phyloP scores from a whole-genome alignment of 30 jellyfish, hydroid and myxozoan genomes.

The Pseudorhiza aurosa region DNA sequence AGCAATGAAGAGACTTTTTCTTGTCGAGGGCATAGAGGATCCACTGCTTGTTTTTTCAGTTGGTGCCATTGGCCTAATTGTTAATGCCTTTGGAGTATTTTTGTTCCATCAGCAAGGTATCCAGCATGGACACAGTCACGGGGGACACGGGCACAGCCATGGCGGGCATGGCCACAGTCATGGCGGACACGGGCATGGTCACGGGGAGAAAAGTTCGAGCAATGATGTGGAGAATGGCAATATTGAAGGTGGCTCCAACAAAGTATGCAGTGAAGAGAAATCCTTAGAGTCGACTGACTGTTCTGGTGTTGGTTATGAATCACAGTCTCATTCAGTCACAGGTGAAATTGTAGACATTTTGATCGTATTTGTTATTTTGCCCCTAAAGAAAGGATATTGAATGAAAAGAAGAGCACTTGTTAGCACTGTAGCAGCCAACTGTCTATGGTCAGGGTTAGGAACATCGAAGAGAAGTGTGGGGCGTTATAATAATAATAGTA shows the following conservation, averaged over 20 bases:
- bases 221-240: neutral
- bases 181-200: constrained; percentile 66
- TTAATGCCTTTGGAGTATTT: constrained; percentile 92
- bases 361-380: no score
- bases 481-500: no score
- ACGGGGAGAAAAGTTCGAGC: constrained; percentile 36
- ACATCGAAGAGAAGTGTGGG: no score
- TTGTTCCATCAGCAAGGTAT: constrained; percentile 97
- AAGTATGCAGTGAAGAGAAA: neutral
- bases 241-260: neutral
- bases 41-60: constrained; percentile 87
- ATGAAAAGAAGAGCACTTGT: no score
- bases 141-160: constrained; percentile 84
- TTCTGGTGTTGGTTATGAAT: constrained; percentile 51
- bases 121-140: constrained; percentile 93
- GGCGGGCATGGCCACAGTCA: constrained; percentile 82
- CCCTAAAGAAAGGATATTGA: no score
- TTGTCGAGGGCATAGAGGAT: constrained; percentile 87
- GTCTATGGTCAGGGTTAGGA: no score
- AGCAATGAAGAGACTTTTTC: constrained; percentile 84
- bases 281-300: constrained; percentile 17
- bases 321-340: constrained; percentile 60
- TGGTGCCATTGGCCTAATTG: constrained; percentile 96
- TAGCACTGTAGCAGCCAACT: no score
- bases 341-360: constrained; percentile 17